Percentiles rank a stretch among this genome's conserved stretches.
Conservation (phyloP, 2,113 vertebrate genomes). For the Petrocephalus microphthalmus region DNA sequence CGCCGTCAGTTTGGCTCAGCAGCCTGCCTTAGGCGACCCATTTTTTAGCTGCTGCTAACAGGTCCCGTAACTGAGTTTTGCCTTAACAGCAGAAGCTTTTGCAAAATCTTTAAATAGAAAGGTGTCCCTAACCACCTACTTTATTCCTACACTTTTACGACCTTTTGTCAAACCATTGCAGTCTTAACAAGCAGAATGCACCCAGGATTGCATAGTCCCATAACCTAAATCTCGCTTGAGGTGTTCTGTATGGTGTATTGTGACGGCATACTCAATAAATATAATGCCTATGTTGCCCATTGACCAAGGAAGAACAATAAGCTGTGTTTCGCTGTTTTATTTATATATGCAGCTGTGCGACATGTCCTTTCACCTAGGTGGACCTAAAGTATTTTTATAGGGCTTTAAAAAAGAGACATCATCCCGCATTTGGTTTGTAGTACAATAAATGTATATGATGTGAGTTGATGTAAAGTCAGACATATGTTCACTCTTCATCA, state of each 20-base stretch:
- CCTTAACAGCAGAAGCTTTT: background rate
- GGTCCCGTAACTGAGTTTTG: background rate
- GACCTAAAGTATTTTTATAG: background rate
- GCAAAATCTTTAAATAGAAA: background rate
- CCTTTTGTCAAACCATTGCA: background rate
- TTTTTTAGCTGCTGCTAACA: background rate
- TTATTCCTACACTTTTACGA: background rate
- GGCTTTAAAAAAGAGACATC: background rate
- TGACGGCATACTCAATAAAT: background rate
- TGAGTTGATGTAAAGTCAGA: background rate
- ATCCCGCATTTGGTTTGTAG: background rate
- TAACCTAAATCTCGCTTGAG: background rate
- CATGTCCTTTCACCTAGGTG: background rate
- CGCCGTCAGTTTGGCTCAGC: background rate
- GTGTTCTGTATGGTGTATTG: background rate
- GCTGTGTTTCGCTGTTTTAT: background rate
- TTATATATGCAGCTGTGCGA: background rate
- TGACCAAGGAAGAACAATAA: background rate
- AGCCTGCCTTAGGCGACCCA: background rate
- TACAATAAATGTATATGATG: background rate
- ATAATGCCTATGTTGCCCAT: background rate
- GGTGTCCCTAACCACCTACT: background rate
- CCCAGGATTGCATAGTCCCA: background rate
- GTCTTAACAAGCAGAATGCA: slow-evolving; percentile 3
- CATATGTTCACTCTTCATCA: background rate